These are phyloP conservation scores for Perca schrenkii DNA, from an alignment of 2,113 vertebrate species.

Conservation along the genomic window DNA sequence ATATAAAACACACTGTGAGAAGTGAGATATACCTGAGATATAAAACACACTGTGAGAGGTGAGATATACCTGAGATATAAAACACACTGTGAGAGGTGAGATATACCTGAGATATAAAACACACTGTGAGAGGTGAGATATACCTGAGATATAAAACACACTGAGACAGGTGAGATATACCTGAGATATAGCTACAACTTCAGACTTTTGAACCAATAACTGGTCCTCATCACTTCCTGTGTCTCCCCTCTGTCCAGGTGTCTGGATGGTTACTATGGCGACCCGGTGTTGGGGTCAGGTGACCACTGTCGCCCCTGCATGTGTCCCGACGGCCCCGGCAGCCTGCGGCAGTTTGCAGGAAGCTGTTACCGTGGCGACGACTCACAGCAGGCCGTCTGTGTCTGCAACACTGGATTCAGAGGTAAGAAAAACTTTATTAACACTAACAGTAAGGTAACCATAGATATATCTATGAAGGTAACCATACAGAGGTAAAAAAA, in stretches of 20 bases:
- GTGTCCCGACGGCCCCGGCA: slow-evolving; percentile 92
- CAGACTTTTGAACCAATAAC: too few relatives aligned
- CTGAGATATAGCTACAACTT: too few relatives aligned
- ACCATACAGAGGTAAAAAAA: not conserved
- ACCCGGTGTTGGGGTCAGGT: slow-evolving; percentile 92
- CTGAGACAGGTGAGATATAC: not conserved
- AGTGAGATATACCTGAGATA: too few relatives aligned
- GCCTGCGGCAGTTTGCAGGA: slow-evolving; percentile 90
- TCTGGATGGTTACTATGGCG: slow-evolving; percentile 91
- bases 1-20: too few relatives aligned
- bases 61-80: too few relatives aligned
- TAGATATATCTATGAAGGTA: too few relatives aligned
- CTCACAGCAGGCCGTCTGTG: slow-evolving; percentile 88
- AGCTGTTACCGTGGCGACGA: slow-evolving; percentile 89
- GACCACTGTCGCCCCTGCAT: slow-evolving; percentile 95
- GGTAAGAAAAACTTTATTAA: slow-evolving; percentile 80
- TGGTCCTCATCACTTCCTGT: not conserved
- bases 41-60: too few relatives aligned
- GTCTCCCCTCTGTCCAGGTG: slow-evolving; percentile 84
- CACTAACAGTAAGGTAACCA: not conserved
- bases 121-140: too few relatives aligned
- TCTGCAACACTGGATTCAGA: slow-evolving; percentile 90
- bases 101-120: too few relatives aligned
- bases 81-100: too few relatives aligned
- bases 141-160: not conserved